Base-by-base conservation (phyloP, 2,888 invertebrate genomes). In the Agapostemon virescens region DNA sequence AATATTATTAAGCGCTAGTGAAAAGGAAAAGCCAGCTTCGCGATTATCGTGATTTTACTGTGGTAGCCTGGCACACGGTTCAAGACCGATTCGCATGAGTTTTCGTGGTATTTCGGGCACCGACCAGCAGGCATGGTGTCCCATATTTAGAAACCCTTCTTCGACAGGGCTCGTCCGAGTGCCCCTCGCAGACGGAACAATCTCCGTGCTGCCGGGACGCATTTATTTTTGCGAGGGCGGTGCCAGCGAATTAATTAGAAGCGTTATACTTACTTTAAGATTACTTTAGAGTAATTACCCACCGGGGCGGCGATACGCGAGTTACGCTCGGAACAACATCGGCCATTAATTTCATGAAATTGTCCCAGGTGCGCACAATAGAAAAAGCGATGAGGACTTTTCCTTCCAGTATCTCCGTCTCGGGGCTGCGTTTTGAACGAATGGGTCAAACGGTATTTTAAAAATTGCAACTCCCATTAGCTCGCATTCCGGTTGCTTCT, bases 211-310 rank as follows among this genome's bases (percentile, higher is more conserved):
- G 33, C 36, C 15, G 33, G n/a, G 13, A 42, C 38, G 64, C 30
- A 49, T 76, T 69, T 69, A 67, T 78, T 80, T 68, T 64, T 70
- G 45, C 61, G 58, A 68, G 78, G 81, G 40, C 66, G 36, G 58
- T 38, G 6, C 49, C 4, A 61, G 36, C 64, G 70, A 74, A 80
- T 69, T 80, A 81, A 81, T 81, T 81, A 80, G 68, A 38, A 66
- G 66, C 74, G 70, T 66, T 71, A 69, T 63, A 63, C 64, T 49
- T 49, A n/a, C 49, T 49, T 49, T 23, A 11, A 33, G 52, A 69
- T 74, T 74, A 79, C 74, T 69, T 61, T 38, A 71, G 64, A 79
- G 55, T 79, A 83, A 84, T 84, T 81, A 77, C 74, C 74, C 68
- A 26, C 61, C 40, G 52, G 64, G 63, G n/a, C 55, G 49, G 64